These are phyloP conservation scores for Saccostrea glomerata DNA, from an alignment of 1,140 invertebrate species.

Conservation along the genomic window DNA sequence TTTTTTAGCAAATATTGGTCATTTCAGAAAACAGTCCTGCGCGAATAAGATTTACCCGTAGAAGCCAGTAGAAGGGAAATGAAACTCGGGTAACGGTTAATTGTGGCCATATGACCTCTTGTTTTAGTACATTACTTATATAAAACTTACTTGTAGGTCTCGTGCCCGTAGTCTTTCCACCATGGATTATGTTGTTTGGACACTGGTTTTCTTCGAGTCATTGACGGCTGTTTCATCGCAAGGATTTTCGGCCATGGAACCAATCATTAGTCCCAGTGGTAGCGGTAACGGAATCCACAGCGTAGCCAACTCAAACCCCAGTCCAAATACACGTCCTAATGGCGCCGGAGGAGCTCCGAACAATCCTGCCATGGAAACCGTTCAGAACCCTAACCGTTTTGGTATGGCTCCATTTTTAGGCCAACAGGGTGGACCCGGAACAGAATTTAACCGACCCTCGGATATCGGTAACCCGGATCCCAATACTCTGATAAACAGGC, in stretches of 20 bases:
- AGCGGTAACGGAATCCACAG: conserved; percentile 22
- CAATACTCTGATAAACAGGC: conserved; percentile 10
- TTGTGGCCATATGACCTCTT: too few relatives aligned
- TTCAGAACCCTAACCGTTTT: conserved; percentile 32
- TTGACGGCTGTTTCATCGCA: background rate
- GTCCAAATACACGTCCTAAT: background rate
- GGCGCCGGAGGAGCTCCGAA: conserved; percentile 39
- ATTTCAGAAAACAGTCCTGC: too few relatives aligned
- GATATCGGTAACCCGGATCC: background rate
- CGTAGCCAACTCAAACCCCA: conserved; percentile 8
- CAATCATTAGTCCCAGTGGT: background rate
- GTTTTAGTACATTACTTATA: too few relatives aligned
- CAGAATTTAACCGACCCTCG: background rate
- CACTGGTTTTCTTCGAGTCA: background rate
- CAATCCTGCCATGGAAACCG: conserved; percentile 35
- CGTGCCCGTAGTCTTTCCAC: conserved; percentile 19
- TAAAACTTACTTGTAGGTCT: background rate
- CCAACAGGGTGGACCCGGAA: conserved; percentile 10
- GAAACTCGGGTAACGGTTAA: too few relatives aligned
- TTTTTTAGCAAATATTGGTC: too few relatives aligned
- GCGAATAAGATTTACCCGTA: too few relatives aligned
- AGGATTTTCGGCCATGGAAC: conserved; percentile 2
- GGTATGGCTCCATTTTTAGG: conserved; percentile 34
- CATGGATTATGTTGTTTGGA: background rate
- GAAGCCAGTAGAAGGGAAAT: too few relatives aligned